phyloP scores from a whole-genome alignment of 2,888 invertebrate genomes.

The Erebia epiphron region DNA sequence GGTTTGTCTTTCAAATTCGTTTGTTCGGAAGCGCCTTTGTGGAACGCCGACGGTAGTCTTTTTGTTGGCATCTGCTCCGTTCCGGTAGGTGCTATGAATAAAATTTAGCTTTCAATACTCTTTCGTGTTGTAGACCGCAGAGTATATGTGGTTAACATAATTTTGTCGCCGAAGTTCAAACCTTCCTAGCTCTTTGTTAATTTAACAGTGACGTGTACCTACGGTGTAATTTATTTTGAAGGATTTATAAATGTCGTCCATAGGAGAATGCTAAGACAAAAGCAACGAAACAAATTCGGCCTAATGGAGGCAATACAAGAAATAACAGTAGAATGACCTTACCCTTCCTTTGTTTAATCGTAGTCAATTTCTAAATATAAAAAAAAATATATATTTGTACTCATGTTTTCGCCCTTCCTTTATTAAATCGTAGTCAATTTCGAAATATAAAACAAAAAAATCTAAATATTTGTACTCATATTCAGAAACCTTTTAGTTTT shows the following conservation, averaged over 20 bases:
- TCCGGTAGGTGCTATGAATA: conserved; percentile 32
- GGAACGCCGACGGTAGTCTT: conserved; percentile 32
- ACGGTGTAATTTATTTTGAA: not conserved
- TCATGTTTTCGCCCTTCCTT: not conserved
- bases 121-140: not conserved
- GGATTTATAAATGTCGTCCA: no score
- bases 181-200: not conserved
- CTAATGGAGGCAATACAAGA: no score
- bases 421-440: no score
- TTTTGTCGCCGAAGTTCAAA: not conserved
- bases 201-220: not conserved
- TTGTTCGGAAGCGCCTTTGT: conserved; percentile 41
- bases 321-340: no score
- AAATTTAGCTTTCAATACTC: conserved; percentile 34
- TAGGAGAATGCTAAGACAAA: no score
- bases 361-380: no score
- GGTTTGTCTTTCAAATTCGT: conserved; percentile 41
- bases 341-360: no score
- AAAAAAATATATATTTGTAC: not conserved
- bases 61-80: conserved; percentile 34
- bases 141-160: not conserved
- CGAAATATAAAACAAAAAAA: no score
- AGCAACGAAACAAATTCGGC: no score
- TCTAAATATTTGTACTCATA: not conserved
- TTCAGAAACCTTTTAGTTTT: not conserved